Percentiles rank a stretch among this genome's conserved stretches.
phyloP scores from a whole-genome alignment of 64 coral and sea anemone genomes.

The Orbicella faveolata region DNA sequence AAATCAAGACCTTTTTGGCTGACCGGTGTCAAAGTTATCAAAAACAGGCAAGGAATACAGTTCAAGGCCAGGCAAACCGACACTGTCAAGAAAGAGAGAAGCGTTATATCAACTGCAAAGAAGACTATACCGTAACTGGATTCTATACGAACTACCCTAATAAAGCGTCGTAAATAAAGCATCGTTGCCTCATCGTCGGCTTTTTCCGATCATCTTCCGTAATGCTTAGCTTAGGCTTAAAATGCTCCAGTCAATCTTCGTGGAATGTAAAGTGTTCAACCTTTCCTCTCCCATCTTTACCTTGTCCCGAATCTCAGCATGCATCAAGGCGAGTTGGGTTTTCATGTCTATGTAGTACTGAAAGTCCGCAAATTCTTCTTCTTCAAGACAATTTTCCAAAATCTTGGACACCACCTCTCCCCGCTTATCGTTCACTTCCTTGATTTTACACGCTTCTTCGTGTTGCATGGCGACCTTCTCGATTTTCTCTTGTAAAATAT shows the following conservation, averaged over 20 bases:
- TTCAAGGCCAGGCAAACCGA: no score
- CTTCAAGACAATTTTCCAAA: slow-evolving; percentile 85
- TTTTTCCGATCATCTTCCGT: background rate
- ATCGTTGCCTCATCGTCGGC: background rate
- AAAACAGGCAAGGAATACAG: no score
- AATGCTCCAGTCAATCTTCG: slow-evolving; percentile 94
- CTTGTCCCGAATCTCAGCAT: slow-evolving; percentile 95
- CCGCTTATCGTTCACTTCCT: slow-evolving; percentile 96
- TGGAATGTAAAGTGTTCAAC: slow-evolving; percentile 73
- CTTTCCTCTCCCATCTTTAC: slow-evolving; percentile 96
- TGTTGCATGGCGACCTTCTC: slow-evolving; percentile 90
- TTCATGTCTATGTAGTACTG: slow-evolving; percentile 99
- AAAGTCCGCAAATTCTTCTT: slow-evolving; percentile 95
- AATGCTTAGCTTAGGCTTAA: slow-evolving; percentile 41
- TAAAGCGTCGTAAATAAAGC: background rate
- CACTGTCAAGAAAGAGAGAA: no score
- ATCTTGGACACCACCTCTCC: slow-evolving; percentile 92
- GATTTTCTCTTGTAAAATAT: slow-evolving; percentile 93
- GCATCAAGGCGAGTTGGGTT: slow-evolving; percentile 93
- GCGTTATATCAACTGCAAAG: no score
- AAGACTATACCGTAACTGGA: no score
- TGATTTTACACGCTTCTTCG: slow-evolving; percentile 95
- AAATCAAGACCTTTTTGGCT: no score
- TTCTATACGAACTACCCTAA: background rate
- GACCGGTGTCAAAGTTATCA: no score